These are phyloP conservation scores for Dendrolimus houi DNA, from an alignment of 2,888 invertebrate genomes.

Conservation along the genomic window DNA sequence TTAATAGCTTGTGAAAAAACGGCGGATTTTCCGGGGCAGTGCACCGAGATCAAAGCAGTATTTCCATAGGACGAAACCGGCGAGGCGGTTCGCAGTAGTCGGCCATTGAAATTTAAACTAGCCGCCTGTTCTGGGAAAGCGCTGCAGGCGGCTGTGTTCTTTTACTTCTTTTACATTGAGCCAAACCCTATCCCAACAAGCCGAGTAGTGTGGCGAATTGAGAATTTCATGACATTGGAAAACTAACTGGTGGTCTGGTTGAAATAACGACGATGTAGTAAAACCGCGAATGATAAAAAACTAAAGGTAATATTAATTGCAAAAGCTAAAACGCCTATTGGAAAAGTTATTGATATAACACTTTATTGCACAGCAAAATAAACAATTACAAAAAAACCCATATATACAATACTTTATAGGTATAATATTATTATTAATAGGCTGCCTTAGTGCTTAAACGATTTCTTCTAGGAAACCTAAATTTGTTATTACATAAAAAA, in stretches of 20 bases:
- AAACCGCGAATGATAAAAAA: no score
- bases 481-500: no score
- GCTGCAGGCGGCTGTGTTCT: constrained; percentile 16
- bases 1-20: no score
- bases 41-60: constrained; percentile 50
- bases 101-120: constrained; percentile 72
- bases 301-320: no score
- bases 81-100: constrained; percentile 54
- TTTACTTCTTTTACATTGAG: constrained; percentile 35
- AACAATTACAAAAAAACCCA: not conserved
- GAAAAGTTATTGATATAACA: no score
- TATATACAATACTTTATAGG: not conserved
- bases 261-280: no score
- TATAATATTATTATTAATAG: no score
- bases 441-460: no score
- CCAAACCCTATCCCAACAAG: constrained; percentile 48
- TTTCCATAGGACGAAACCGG: constrained; percentile 63
- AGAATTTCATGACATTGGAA: constrained; percentile 8
- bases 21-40: not conserved
- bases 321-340: no score
- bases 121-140: constrained; percentile 53
- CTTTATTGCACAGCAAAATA: constrained; percentile 2
- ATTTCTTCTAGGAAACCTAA: not conserved
- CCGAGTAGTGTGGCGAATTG: constrained; percentile 25
- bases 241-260: no score